Conservation (phyloP, 2,113 vertebrate species). For the Planiliza haematocheilus region DNA sequence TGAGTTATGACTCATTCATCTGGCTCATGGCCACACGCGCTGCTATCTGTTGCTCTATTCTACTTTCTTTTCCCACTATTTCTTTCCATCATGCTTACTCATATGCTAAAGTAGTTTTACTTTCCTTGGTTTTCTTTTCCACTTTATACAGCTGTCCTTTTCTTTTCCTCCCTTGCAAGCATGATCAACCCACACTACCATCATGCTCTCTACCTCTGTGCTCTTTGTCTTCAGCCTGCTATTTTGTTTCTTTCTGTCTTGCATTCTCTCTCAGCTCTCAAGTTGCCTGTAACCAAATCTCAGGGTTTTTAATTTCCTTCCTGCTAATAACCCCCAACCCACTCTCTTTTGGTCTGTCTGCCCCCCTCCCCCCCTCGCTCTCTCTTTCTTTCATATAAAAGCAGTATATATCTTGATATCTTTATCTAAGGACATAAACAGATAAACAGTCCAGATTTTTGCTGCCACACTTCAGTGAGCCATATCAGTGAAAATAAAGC, state of each 20-base stretch:
- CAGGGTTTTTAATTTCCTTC: conserved; percentile 65
- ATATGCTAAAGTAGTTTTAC: neutral
- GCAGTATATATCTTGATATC: neutral
- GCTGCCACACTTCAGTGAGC: conserved; percentile 21
- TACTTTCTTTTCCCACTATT: neutral
- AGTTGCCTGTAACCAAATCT: conserved; percentile 72
- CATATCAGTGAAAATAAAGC: conserved; percentile 31
- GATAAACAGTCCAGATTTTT: conserved; percentile 21
- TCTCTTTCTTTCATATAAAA: neutral
- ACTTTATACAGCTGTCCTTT: neutral
- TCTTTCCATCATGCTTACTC: neutral
- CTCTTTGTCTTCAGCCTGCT: conserved; percentile 36
- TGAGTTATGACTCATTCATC: conserved; percentile 72
- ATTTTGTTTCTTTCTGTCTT: conserved; percentile 45
- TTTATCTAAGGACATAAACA: conserved; percentile 7
- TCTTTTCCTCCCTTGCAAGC: neutral
- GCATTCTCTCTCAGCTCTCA: conserved; percentile 49
- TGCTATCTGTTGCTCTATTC: neutral
- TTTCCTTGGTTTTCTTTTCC: neutral
- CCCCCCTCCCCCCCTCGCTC: neutral
- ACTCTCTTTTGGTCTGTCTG: no score
- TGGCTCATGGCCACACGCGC: conserved; percentile 32
- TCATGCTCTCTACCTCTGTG: conserved; percentile 13
- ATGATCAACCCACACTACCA: conserved; percentile 6
- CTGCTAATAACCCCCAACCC: conserved; percentile 51